phyloP scores from a whole-genome alignment of 2,888 invertebrate species.

The Drosophila infuscata region DNA sequence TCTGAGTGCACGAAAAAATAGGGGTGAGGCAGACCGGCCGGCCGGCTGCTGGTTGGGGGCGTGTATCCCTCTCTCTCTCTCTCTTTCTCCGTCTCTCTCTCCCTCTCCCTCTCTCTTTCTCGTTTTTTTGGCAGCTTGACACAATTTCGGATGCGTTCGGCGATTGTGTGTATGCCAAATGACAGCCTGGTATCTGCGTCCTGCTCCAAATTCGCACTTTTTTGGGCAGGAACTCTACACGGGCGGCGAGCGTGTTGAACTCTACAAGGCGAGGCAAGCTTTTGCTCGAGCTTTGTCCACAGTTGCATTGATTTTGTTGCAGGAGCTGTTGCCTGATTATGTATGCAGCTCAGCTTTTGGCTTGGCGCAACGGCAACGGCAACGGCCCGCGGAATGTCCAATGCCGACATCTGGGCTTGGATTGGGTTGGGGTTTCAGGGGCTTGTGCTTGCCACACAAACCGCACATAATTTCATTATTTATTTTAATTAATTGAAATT shows the following conservation, averaged over 20 bases:
- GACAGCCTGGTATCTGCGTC: slow-evolving; percentile 1
- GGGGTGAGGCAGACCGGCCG: neutral
- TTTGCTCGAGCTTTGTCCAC: slow-evolving; percentile 19
- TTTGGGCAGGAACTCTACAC: slow-evolving; percentile 45
- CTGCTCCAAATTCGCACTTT: slow-evolving; percentile 47
- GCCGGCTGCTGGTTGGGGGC: neutral
- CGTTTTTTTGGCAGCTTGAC: slow-evolving; percentile 51
- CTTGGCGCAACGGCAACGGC: slow-evolving; percentile 21
- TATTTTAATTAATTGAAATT: slow-evolving; percentile 76
- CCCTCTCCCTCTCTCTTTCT: neutral
- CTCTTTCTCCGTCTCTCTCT: neutral
- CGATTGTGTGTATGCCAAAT: slow-evolving; percentile 29
- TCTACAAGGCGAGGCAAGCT: slow-evolving; percentile 45
- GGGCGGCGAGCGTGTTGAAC: slow-evolving; percentile 14
- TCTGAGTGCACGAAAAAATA: neutral
- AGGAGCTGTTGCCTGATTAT: slow-evolving; percentile 24
- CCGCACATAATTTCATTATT: slow-evolving; percentile 67
- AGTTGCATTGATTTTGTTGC: slow-evolving; percentile 61
- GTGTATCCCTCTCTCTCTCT: neutral
- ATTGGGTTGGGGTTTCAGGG: neutral
- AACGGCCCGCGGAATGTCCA: neutral
- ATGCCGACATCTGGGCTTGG: neutral
- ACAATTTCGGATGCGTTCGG: slow-evolving; percentile 58
- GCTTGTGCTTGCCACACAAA: slow-evolving; percentile 6
- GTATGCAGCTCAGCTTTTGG: slow-evolving; percentile 43